These are phyloP conservation scores for Deilephila elpenor DNA, from an alignment of 2,888 invertebrate genomes.

Conservation along the genomic window DNA sequence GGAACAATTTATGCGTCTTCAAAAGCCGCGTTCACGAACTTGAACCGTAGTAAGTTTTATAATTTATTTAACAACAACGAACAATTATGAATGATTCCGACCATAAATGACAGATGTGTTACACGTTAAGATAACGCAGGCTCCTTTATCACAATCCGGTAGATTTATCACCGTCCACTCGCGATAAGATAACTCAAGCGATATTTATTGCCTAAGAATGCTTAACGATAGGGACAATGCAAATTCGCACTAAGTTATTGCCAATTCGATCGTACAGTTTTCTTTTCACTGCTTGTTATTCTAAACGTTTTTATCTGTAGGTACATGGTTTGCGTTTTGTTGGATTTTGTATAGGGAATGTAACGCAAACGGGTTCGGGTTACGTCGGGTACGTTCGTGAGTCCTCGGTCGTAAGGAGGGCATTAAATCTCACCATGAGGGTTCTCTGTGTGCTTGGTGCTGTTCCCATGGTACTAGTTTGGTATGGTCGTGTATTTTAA, in stretches of 20 bases:
- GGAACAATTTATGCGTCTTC: not conserved
- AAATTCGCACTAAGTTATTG: conserved; percentile 66
- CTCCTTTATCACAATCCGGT: conserved; percentile 55
- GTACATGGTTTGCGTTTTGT: conserved; percentile 40
- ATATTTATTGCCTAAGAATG: conserved; percentile 68
- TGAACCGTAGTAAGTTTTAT: not conserved
- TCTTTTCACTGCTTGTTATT: conserved; percentile 58
- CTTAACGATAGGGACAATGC: conserved; percentile 70
- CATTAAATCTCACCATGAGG: conserved; percentile 74
- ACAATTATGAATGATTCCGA: conserved; percentile 28
- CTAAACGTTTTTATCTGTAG: conserved; percentile 33
- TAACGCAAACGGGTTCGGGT: conserved; percentile 17
- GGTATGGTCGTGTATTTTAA: conserved; percentile 52
- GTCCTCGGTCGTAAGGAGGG: conserved; percentile 51
- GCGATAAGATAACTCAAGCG: conserved; percentile 64
- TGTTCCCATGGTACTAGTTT: conserved; percentile 65
- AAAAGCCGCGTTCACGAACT: not conserved
- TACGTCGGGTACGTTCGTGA: conserved; percentile 54
- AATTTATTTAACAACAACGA: not conserved
- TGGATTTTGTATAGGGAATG: conserved; percentile 17
- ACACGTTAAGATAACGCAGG: conserved; percentile 50
- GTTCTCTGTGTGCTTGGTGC: conserved; percentile 54
- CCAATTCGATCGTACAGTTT: conserved; percentile 56
- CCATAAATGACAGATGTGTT: conserved; percentile 46
- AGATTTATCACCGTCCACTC: conserved; percentile 67